Base-by-base conservation (phyloP, 92 coral and sea anemone species). In the Epizoanthus ramosus region DNA sequence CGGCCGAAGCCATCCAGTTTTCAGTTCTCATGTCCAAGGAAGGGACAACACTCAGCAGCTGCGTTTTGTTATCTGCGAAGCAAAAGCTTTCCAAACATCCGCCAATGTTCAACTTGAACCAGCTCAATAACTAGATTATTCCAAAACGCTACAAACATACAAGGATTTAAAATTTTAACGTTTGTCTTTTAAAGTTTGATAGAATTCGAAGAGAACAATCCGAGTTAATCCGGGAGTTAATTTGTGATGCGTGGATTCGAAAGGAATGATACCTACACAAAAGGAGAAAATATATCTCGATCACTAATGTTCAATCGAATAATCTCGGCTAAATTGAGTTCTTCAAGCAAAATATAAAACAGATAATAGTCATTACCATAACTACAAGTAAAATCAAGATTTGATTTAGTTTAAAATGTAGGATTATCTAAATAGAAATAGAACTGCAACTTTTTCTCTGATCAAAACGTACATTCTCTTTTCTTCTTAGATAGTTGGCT, bases 111-210 rank as follows among this genome's bases (percentile, higher is more conserved):
- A 45, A 45, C 74, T 87, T 82, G 37, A 59, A 37, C 50, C 22
- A 41, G 6, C 58, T 77, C 47, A 8, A 74, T 1, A 57, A 18
- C 24, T 35, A 74, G 12, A 1, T 15, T 33, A 13, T 15, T 10
- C 10, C 23, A 59, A 39, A 35, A 56, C 25, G 41, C 39, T 59
- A 47, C 58, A 60, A 77, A 41, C 50, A 13, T 35, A 58, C 35
- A 59, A 24, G 3, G 54, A 76, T 21, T 47, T 47, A 47, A 47
- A 47, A 47, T 79, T 86, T 18, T 53, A 54, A 79, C 83, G 91
- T 88, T 88, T 76, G 79, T 59, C 77, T 83, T 83, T 83, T 79
- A 83, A 68, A 83, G 79, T 81, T 72, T 68, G 23, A 82, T 59
- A 68, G 57, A 85, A 28, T 68, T 71, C 75, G 75, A 77, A 25